Evolutionary conservation across 2,797 vertebrate genomes (phyloP).

Genomic region (Myotis vivesi): DNA sequence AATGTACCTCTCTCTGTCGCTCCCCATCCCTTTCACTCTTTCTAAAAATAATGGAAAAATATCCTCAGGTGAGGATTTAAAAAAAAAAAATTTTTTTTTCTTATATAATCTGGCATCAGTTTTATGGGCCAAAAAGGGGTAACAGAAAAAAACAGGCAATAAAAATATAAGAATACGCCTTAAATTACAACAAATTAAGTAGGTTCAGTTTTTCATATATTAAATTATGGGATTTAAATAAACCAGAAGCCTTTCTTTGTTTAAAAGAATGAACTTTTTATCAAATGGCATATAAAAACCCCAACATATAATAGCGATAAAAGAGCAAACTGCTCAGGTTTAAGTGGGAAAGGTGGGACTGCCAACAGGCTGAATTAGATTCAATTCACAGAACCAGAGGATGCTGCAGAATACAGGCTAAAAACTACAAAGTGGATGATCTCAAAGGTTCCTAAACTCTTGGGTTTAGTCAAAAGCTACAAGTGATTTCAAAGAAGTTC

Average conservation of each 20-base stretch:
- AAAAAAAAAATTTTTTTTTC: background rate
- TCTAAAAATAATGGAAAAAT: too few relatives aligned
- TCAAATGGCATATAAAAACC: background rate
- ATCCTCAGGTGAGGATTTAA: too few relatives aligned
- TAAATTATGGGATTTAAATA: background rate
- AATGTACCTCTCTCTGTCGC: too few relatives aligned
- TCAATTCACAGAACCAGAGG: background rate
- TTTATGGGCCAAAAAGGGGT: slow-evolving; percentile 7
- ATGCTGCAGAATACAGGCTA: background rate
- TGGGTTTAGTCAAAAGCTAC: background rate
- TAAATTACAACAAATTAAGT: background rate
- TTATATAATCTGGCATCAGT: background rate
- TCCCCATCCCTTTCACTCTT: too few relatives aligned
- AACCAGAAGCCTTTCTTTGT: background rate
- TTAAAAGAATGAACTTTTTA: slow-evolving; percentile 23
- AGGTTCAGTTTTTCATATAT: background rate
- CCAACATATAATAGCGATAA: background rate
- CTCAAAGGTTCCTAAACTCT: background rate
- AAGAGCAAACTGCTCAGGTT: background rate
- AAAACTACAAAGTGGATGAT: background rate
- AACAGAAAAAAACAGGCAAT: background rate
- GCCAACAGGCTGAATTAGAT: background rate
- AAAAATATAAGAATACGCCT: slow-evolving; percentile 19
- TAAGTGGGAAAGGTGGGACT: background rate
- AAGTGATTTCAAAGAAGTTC: slow-evolving; percentile 15